Percentiles rank a stretch among this genome's conserved stretches.
Evolutionary conservation across 2,888 invertebrate species (phyloP).

Genomic region (Reticulitermes lucifugus): DNA sequence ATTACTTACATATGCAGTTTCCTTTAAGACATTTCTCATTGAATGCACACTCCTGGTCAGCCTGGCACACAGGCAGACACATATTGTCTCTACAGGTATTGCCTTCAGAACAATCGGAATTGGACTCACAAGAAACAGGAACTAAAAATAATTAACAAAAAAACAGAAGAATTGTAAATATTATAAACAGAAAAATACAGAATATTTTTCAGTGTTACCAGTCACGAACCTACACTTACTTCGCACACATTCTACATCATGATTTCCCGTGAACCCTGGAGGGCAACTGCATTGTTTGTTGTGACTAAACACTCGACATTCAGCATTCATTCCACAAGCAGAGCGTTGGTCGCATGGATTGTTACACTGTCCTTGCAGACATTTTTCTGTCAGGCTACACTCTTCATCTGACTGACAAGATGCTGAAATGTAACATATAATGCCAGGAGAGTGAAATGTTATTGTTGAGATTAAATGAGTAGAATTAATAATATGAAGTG

Average conservation of each 20-base stretch:
- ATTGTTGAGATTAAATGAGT: too few species aligned
- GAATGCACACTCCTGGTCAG: conserved; percentile 86
- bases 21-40: conserved; percentile 90
- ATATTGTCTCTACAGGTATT: conserved; percentile 84
- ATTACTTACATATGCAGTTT: conserved; percentile 79
- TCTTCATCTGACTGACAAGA: conserved; percentile 84
- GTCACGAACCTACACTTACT: conserved; percentile 66
- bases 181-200: too few species aligned
- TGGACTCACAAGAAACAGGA: conserved; percentile 79
- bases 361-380: conserved; percentile 83
- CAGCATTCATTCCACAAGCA: conserved; percentile 86
- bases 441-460: too few species aligned
- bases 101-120: conserved; percentile 77
- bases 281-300: conserved; percentile 86
- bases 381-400: conserved; percentile 83
- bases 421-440: conserved; percentile 65
- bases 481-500: conserved; percentile 50
- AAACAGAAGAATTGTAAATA: background rate
- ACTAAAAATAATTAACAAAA: conserved; percentile 66
- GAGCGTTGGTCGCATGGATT: conserved; percentile 82
- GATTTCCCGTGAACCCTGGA: conserved; percentile 86
- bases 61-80: conserved; percentile 81
- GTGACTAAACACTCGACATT: conserved; percentile 79
- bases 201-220: too few species aligned
- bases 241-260: conserved; percentile 86